Evolutionary conservation across 2,888 invertebrate genomes (phyloP).

Genomic region (Cheilosia pagana): DNA sequence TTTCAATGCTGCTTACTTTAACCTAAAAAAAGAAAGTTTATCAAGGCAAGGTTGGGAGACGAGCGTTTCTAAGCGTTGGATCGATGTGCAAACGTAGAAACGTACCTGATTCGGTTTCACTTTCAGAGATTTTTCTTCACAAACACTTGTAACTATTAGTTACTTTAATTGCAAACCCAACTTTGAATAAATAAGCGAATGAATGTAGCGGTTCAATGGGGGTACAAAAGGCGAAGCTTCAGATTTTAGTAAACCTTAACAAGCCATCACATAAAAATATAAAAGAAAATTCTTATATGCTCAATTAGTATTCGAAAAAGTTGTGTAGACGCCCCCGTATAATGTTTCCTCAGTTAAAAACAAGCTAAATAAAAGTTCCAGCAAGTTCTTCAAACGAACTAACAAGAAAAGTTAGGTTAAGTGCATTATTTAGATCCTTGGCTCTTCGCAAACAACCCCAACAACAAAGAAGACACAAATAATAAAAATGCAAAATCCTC

Average conservation of each 20-base stretch:
- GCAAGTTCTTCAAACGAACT: neutral
- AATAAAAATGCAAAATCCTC: neutral
- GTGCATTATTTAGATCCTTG: conserved; percentile 1
- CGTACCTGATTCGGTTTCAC: conserved; percentile 12
- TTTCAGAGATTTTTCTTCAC: neutral
- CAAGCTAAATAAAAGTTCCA: neutral
- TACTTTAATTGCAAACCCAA: too few species aligned
- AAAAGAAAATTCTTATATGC: too few species aligned
- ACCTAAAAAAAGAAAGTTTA: conserved; percentile 54
- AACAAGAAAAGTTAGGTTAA: neutral
- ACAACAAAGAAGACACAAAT: neutral
- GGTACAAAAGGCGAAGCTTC: too few species aligned
- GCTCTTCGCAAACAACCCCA: neutral
- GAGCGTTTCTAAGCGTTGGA: conserved; percentile 21
- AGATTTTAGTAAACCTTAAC: too few species aligned
- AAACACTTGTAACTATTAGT: neutral
- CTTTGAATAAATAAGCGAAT: too few species aligned
- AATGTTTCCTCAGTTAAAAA: too few species aligned
- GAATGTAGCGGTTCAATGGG: too few species aligned
- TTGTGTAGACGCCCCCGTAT: too few species aligned
- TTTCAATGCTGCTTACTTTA: conserved; percentile 36
- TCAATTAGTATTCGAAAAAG: too few species aligned
- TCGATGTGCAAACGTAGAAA: conserved; percentile 53
- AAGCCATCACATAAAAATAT: too few species aligned
- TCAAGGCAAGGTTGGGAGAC: conserved; percentile 4